Conservation (phyloP, 2,888 invertebrate species). For the Formica aserva region DNA sequence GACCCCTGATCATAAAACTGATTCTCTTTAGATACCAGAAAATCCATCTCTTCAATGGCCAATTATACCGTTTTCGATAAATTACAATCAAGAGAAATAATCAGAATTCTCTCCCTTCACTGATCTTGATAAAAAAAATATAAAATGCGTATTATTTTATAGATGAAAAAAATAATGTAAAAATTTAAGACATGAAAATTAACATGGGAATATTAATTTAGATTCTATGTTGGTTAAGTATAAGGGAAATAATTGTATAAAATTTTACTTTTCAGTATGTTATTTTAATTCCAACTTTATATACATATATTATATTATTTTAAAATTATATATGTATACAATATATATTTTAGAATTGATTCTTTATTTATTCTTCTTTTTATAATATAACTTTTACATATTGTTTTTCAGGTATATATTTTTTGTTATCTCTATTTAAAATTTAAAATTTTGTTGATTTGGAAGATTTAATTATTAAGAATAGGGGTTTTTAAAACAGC, state of each 20-base stretch:
- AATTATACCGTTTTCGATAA: background rate
- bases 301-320: too few relatives aligned
- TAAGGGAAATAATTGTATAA: background rate
- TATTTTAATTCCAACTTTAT: too few relatives aligned
- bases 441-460: background rate
- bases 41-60: background rate
- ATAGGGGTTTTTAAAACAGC: background rate
- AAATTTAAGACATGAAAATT: background rate
- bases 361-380: background rate
- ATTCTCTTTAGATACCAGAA: slow-evolving; percentile 14
- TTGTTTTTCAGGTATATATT: background rate
- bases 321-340: background rate
- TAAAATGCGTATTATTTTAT: background rate
- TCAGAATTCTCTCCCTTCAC: background rate
- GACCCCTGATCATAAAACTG: background rate
- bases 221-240: background rate
- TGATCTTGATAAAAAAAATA: background rate
- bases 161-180: background rate
- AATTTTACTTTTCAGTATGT: background rate
- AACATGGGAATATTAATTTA: background rate
- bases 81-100: background rate
- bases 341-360: too few relatives aligned
- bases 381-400: background rate
- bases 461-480: background rate
- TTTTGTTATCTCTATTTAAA: background rate